These are phyloP conservation scores for Tethea ocularis DNA, from an alignment of 2,888 invertebrate species.

Conservation along the genomic window DNA sequence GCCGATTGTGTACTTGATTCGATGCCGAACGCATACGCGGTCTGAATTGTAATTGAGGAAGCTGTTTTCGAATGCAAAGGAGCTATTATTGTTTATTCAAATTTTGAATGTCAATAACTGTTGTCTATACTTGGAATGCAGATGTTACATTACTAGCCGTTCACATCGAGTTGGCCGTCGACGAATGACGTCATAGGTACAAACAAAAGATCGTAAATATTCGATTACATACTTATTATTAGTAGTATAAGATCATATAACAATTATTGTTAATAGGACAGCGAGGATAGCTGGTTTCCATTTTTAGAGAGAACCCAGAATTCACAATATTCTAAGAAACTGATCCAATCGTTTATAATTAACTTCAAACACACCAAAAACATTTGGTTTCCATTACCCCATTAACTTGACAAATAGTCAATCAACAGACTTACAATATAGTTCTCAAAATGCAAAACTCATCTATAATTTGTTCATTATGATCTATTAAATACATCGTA, in stretches of 20 bases:
- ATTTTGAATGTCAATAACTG: conserved; percentile 65
- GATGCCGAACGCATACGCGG: conserved; percentile 43
- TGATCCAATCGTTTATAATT: background rate
- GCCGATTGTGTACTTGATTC: conserved; percentile 46
- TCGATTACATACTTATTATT: conserved; percentile 17
- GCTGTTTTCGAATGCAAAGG: conserved; percentile 63
- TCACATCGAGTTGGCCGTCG: too few relatives aligned
- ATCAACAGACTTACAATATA: background rate
- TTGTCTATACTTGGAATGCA: conserved; percentile 49
- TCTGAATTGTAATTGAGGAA: conserved; percentile 59
- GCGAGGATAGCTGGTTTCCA: background rate
- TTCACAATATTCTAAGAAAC: background rate
- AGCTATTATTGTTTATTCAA: conserved; percentile 61
- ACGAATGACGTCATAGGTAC: too few relatives aligned
- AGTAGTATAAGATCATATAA: background rate
- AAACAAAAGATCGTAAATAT: conserved; percentile 17
- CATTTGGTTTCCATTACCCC: background rate
- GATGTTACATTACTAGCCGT: conserved; percentile 46
- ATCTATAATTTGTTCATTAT: conserved; percentile 6
- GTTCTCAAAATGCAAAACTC: conserved; percentile 6
- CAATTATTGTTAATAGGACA: background rate
- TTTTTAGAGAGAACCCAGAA: background rate
- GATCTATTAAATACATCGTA: conserved; percentile 9
- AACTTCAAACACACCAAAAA: background rate
- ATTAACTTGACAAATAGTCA: background rate